These are phyloP conservation scores for Hassar affinis DNA, from an alignment of 2,113 vertebrate genomes.

Conservation along the genomic window DNA sequence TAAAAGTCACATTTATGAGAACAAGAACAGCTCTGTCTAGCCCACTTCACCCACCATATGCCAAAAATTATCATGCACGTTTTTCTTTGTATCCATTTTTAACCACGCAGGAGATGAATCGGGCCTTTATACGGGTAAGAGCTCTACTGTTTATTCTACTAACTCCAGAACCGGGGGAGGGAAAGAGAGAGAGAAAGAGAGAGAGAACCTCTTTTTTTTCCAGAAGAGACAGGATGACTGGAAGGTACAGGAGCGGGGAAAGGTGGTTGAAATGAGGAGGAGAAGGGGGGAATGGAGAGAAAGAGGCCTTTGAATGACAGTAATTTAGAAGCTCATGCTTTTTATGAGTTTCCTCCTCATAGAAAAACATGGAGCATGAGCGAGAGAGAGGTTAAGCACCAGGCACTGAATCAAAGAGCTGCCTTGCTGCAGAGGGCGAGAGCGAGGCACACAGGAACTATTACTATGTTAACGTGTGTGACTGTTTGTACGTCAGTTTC, in stretches of 20 bases:
- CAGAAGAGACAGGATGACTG: constrained; percentile 26
- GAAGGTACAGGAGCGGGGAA: constrained; percentile 39
- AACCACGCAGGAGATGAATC: constrained; percentile 75
- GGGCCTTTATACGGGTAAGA: constrained; percentile 71
- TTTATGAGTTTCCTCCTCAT: constrained; percentile 69
- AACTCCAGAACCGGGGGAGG: constrained; percentile 50
- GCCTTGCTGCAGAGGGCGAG: constrained; percentile 7
- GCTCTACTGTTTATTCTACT: constrained; percentile 76
- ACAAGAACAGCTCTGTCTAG: constrained; percentile 74
- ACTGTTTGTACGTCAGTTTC: background rate
- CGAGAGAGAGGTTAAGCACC: constrained; percentile 51
- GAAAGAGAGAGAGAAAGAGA: background rate
- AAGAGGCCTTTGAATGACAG: constrained; percentile 73
- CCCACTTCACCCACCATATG: constrained; percentile 67
- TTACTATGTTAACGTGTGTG: constrained; percentile 12
- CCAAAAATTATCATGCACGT: constrained; percentile 80
- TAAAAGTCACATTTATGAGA: constrained; percentile 68
- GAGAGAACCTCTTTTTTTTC: constrained; percentile 10
- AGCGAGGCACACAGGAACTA: constrained; percentile 15
- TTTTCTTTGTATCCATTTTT: constrained; percentile 80
- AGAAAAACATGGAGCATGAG: constrained; percentile 66
- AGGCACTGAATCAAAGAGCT: constrained; percentile 22
- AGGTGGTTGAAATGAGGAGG: background rate
- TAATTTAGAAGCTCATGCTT: constrained; percentile 69
- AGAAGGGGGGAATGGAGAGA: constrained; percentile 28